Percentiles rank a stretch among this genome's conserved stretches.
Evolutionary conservation across 2,797 vertebrate genomes (phyloP).

Genomic region (Sebastes glaucus): DNA sequence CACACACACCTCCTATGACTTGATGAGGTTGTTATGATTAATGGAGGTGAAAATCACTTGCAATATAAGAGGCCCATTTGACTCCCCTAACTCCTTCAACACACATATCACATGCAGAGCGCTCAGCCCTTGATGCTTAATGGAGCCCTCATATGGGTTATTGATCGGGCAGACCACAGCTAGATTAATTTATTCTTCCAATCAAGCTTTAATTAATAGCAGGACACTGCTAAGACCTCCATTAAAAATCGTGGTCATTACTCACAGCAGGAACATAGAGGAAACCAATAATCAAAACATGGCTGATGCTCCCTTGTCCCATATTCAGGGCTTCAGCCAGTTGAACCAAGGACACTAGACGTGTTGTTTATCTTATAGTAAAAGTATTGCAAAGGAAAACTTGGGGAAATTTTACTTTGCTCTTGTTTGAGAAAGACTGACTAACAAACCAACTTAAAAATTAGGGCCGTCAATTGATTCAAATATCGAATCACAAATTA

Average conservation of each 20-base stretch:
- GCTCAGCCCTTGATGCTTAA: slow-evolving; percentile 74
- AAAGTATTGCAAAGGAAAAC: slow-evolving; percentile 21
- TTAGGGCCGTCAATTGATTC: accelerated
- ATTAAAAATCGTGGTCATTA: slow-evolving; percentile 78
- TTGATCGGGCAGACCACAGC: slow-evolving; percentile 80
- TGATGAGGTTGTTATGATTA: slow-evolving; percentile 82
- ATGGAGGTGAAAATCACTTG: slow-evolving; percentile 79
- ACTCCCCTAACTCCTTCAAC: slow-evolving; percentile 60
- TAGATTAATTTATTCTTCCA: slow-evolving; percentile 87
- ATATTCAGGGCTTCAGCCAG: slow-evolving; percentile 9
- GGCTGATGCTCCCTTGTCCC: slow-evolving; percentile 46
- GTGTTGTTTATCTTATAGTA: not conserved
- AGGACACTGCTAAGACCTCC: slow-evolving; percentile 76
- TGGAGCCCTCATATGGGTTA: slow-evolving; percentile 83
- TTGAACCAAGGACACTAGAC: slow-evolving; percentile 34
- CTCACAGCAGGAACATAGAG: slow-evolving; percentile 68
- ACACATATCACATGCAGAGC: slow-evolving; percentile 62
- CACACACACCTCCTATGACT: slow-evolving; percentile 22
- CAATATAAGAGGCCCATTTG: slow-evolving; percentile 68
- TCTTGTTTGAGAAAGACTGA: not conserved
- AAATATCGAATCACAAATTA: too few relatives aligned
- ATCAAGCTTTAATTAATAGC: slow-evolving; percentile 86
- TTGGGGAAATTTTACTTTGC: not conserved
- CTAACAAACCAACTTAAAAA: not conserved
- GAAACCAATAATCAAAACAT: slow-evolving; percentile 76